Percentiles rank a stretch among this genome's conserved stretches.
These are phyloP conservation scores for Aphis craccivora DNA, from an alignment of 1,140 invertebrate genomes.

Conservation along the genomic window DNA sequence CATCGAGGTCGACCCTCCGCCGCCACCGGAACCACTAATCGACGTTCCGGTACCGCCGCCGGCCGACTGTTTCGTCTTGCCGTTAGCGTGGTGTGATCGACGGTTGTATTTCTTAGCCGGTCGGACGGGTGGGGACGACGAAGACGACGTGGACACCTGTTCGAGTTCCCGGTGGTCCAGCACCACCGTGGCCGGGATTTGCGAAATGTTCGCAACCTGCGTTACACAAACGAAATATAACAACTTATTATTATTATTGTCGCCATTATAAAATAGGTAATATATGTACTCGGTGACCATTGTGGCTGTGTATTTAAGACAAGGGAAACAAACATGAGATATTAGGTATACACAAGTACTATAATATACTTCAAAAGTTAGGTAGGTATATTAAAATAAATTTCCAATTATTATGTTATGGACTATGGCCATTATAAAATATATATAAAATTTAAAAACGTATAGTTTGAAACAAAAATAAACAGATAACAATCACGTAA, in stretches of 20 bases:
- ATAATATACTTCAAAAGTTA: not conserved
- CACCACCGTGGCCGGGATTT: constrained; percentile 49
- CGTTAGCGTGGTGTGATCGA: constrained; percentile 44
- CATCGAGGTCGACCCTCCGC: not conserved
- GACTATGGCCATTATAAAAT: not conserved
- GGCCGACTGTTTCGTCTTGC: constrained; percentile 35
- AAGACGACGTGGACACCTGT: constrained; percentile 44
- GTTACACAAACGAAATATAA: not conserved
- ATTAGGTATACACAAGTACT: not conserved
- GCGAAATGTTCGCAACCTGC: constrained; percentile 51
- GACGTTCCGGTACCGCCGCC: not conserved
- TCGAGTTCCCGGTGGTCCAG: constrained; percentile 48
- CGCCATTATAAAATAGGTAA: not conserved
- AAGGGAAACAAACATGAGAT: not conserved
- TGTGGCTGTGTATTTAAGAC: not conserved
- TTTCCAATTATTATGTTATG: not conserved
- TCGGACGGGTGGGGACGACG: not conserved
- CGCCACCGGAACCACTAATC: not conserved
- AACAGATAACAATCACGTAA: not conserved
- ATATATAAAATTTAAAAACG: not conserved
- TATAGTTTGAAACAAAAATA: not conserved
- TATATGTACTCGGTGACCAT: not conserved
- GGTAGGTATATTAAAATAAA: constrained; percentile 5
- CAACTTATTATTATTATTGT: not conserved
- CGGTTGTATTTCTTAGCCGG: constrained; percentile 55